Percentiles rank a stretch among this genome's conserved stretches.
Evolutionary conservation across 1,140 invertebrate genomes (phyloP).

Genomic region (Meloidogyne chitwoodi): DNA sequence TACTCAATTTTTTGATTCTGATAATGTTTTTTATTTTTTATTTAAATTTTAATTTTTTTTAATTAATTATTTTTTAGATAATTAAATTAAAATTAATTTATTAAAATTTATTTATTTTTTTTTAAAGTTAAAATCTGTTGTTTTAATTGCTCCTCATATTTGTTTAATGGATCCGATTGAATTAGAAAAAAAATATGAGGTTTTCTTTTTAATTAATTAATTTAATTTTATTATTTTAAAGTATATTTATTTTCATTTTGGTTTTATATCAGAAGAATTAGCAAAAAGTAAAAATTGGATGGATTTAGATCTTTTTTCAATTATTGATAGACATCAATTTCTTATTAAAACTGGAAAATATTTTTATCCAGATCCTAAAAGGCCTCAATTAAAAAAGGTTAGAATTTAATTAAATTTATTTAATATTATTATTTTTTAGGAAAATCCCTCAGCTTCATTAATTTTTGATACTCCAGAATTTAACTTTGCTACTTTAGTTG

Average conservation of each 20-base stretch:
- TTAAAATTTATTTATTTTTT: neutral
- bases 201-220: neutral
- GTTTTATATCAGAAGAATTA: constrained; percentile 40
- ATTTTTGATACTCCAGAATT: constrained; percentile 41
- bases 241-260: constrained; percentile 56
- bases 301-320: constrained; percentile 38
- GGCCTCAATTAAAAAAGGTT: constrained; percentile 49
- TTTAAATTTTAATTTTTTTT: neutral
- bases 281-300: constrained; percentile 29
- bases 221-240: constrained; percentile 21
- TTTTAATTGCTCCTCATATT: constrained; percentile 41
- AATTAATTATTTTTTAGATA: neutral
- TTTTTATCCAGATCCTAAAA: constrained; percentile 47
- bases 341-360: constrained; percentile 47
- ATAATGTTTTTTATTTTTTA: too few species aligned
- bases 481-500: constrained; percentile 42
- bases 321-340: constrained; percentile 49
- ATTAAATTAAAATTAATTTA: neutral
- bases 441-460: constrained; percentile 35
- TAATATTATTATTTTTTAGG: constrained; percentile 29
- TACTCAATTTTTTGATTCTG: constrained; percentile 33
- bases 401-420: neutral
- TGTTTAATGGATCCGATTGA: constrained; percentile 40
- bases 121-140: constrained; percentile 15
- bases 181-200: constrained; percentile 39